phyloP scores from a whole-genome alignment of 37 sponge, comb jelly and placozoan species.

The Lycopodina hypogea region DNA sequence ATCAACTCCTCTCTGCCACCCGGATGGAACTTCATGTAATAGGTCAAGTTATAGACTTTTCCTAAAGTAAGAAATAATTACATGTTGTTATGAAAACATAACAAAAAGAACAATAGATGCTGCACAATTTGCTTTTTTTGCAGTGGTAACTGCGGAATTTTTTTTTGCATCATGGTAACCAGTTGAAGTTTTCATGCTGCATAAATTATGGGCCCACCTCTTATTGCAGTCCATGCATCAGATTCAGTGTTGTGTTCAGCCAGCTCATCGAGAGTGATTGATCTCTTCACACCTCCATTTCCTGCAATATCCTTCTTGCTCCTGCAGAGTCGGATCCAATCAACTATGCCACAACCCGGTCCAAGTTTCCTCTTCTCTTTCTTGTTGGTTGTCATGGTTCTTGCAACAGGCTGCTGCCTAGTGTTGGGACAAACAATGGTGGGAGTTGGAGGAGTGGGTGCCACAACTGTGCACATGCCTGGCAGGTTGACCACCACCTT shows the following conservation, averaged over 20 bases:
- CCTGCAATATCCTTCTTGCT: slow-evolving; percentile 49
- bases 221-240: slow-evolving; percentile 91
- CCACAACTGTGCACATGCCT: not conserved
- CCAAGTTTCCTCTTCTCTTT: slow-evolving; percentile 34
- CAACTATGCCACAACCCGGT: slow-evolving; percentile 83
- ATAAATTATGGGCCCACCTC: slow-evolving; percentile 48
- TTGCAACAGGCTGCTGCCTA: not conserved
- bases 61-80: slow-evolving; percentile 44
- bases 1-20: slow-evolving; percentile 88
- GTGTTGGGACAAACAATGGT: not conserved
- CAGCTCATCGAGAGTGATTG: slow-evolving; percentile 74
- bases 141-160: not conserved
- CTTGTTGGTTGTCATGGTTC: not conserved
- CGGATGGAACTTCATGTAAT: slow-evolving; percentile 91
- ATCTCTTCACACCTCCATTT: slow-evolving; percentile 23
- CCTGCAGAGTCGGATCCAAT: slow-evolving; percentile 84
- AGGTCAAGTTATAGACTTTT: slow-evolving; percentile 88
- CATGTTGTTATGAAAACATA: not conserved
- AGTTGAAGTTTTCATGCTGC: no score
- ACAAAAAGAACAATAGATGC: not conserved
- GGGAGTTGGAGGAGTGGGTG: not conserved
- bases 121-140: not conserved
- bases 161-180: slow-evolving; percentile 10
- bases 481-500: not conserved
- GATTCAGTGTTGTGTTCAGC: slow-evolving; percentile 65